Conservation (phyloP, 1,140 invertebrate genomes). For the Drosophila chauvacae region DNA sequence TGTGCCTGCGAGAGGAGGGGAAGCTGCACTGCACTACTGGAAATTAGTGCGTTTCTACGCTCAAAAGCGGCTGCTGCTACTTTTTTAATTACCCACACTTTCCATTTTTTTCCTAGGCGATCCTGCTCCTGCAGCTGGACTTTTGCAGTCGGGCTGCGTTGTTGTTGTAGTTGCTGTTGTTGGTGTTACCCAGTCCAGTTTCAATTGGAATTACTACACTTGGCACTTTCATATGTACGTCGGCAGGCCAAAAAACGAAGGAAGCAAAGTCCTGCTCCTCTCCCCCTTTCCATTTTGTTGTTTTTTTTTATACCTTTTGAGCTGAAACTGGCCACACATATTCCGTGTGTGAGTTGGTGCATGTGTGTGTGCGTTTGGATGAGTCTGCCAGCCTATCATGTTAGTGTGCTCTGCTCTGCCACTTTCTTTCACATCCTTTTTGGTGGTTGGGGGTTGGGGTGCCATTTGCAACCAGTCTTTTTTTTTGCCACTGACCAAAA, state of each 20-base stretch:
- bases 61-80: constrained; percentile 77
- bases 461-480: constrained; percentile 39
- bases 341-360: constrained; percentile 16
- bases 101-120: constrained; percentile 46
- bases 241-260: constrained; percentile 38
- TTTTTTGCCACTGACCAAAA: constrained; percentile 55
- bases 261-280: constrained; percentile 28
- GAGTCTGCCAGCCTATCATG: constrained; percentile 73
- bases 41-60: constrained; percentile 82
- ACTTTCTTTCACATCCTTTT: constrained; percentile 51
- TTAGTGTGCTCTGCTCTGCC: constrained; percentile 68
- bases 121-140: constrained; percentile 32
- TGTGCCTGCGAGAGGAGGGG: constrained; percentile 9
- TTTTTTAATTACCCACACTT: constrained; percentile 83
- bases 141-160: constrained; percentile 42
- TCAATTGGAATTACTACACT: constrained; percentile 83
- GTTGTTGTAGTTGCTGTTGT: constrained; percentile 21
- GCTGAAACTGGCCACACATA: constrained; percentile 38
- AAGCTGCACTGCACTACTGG: constrained; percentile 72
- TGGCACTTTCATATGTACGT: constrained; percentile 75
- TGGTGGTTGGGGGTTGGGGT: constrained; percentile 1
- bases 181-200: constrained; percentile 53
- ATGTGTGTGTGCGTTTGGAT: constrained; percentile 37
- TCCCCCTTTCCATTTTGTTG: neutral
- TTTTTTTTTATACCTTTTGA: constrained; percentile 18